Evolutionary conservation across 2,797 vertebrate species (phyloP), one percentile per base, ranked within the genome.

Genomic region (Diplodus sargus): DNA sequence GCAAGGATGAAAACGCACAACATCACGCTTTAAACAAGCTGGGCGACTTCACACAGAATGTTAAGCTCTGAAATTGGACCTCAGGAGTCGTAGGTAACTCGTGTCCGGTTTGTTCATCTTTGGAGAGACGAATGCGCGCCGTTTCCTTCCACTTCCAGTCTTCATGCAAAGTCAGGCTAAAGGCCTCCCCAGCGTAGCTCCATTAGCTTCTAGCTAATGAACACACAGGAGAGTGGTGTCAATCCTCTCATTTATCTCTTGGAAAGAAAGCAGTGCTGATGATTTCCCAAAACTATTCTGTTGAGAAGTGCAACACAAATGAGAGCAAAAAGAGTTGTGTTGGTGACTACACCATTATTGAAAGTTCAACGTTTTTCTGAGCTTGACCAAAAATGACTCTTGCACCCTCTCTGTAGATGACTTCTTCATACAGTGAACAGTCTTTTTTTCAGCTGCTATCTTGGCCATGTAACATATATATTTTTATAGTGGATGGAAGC

Each of bases 401-500:
- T 54, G 11, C 74, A 62, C 58, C 7, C 11, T 39, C 22, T 64
- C 20, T 59, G 75, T 11, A 67, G 5, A 52, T 62, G 34, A 7
- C 14, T 70, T 42, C 22, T 75, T 12, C n/a, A n/a, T n/a, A n/a
- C n/a, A n/a, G n/a, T n/a, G n/a, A n/a, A n/a, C n/a, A n/a, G n/a
- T n/a, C n/a, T n/a, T n/a, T n/a, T n/a, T n/a, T n/a, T n/a, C n/a
- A n/a, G n/a, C n/a, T n/a, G n/a, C n/a, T n/a, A n/a, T n/a, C 54
- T 18, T 30, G 17, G n/a, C 25, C 7, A 34, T 59, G 42, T 11
- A 12, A 23, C n/a, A 66, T 62, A 22, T 45, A 68, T 39, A 34
- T 34, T 1, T 25, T 25, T 25, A 76, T 51, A 58, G 60, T 75
- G 56, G 64, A 64, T 72, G 61, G 62, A 77, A 89, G 79, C 68